A percentile compares a stretch with the other conserved stretches of the same genome.
phyloP scores from a whole-genome alignment of 2,797 vertebrate genomes.

The Hapalemur alaotrensis region DNA sequence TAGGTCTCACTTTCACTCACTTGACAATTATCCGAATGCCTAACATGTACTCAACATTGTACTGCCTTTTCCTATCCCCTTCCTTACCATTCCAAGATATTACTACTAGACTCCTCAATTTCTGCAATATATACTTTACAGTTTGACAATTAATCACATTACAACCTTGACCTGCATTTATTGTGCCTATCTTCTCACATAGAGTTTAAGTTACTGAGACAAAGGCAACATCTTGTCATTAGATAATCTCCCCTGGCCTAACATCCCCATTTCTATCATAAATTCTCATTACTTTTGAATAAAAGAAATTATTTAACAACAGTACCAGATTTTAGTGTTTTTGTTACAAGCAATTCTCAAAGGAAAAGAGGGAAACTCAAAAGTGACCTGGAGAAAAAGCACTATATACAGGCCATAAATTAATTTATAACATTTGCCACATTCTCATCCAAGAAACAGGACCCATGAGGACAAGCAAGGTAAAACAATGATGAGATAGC shows the following conservation, averaged over 20 bases:
- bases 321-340: not conserved
- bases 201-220: not conserved
- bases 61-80: not conserved
- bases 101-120: not conserved
- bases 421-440: not conserved
- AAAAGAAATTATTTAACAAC: constrained; percentile 3
- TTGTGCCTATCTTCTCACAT: not conserved
- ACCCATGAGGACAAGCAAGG: not conserved
- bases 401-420: not conserved
- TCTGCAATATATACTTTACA: not conserved
- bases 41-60: not conserved
- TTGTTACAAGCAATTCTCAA: constrained; percentile 8
- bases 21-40: not conserved
- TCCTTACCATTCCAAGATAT: not conserved
- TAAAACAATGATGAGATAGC: not conserved
- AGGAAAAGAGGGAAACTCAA: not conserved
- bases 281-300: constrained; percentile 25
- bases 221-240: not conserved
- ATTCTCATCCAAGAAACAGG: constrained; percentile 9
- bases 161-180: not conserved
- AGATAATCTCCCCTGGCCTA: not conserved
- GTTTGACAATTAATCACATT: not conserved
- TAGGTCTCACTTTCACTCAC: not conserved
- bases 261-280: not conserved
- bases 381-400: not conserved